phyloP scores from a whole-genome alignment of 2,113 vertebrate species.

The Syrmaticus mikado region DNA sequence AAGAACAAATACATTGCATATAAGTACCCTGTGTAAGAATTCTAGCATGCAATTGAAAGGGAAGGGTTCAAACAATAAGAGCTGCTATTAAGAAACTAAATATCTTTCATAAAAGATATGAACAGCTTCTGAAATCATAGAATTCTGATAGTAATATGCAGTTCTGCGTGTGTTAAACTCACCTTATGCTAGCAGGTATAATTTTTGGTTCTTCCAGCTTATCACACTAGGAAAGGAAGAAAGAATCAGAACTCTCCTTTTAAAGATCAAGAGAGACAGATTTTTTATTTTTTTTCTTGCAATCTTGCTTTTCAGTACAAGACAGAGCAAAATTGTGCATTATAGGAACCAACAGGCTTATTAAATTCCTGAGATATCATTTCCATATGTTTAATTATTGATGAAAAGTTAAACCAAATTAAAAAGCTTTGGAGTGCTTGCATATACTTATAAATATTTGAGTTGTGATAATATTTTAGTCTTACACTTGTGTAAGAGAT shows the following conservation, averaged over 20 bases:
- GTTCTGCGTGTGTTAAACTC: not conserved
- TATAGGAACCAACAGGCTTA: not conserved
- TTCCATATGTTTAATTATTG: not conserved
- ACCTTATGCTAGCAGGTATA: not conserved
- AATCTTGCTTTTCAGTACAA: not conserved
- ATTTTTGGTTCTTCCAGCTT: not conserved
- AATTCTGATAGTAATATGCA: not conserved
- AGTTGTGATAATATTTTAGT: not conserved
- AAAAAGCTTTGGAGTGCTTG: not conserved
- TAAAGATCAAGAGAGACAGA: not conserved
- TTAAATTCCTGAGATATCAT: not conserved
- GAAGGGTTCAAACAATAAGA: not conserved
- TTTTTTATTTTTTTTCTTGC: not conserved
- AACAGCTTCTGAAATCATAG: not conserved
- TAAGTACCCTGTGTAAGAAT: not conserved
- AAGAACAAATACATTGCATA: not conserved
- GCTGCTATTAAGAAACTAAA: not conserved
- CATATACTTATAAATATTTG: not conserved
- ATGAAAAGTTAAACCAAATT: not conserved
- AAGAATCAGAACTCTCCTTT: not conserved
- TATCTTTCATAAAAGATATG: not conserved
- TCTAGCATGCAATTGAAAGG: not conserved
- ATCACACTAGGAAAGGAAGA: not conserved
- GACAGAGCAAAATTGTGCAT: not conserved
- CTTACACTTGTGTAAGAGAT: not conserved